These are phyloP conservation scores for Dasysyrphus tricinctus DNA, from an alignment of 2,888 invertebrate species.

Conservation along the genomic window DNA sequence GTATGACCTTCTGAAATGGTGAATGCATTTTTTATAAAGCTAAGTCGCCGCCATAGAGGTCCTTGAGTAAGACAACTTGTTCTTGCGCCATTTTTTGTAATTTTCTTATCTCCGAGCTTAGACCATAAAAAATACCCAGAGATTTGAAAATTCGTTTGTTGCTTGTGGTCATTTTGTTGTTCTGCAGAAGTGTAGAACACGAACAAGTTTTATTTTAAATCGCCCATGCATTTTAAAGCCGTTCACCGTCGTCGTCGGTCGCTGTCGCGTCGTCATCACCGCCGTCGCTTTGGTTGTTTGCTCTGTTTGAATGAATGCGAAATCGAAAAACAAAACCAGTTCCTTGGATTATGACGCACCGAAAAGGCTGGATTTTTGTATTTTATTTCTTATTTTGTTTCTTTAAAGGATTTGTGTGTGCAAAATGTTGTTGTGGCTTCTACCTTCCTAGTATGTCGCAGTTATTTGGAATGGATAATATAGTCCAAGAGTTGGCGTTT, in stretches of 20 bases:
- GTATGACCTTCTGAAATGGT: slow-evolving; percentile 30
- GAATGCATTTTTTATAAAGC: slow-evolving; percentile 5
- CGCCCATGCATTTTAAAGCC: slow-evolving; percentile 47
- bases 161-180: slow-evolving; percentile 7
- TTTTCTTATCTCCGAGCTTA: slow-evolving; percentile 38
- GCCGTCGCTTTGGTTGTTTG: background rate
- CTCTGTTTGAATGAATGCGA: slow-evolving; percentile 59
- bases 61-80: slow-evolving; percentile 61
- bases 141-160: slow-evolving; percentile 38
- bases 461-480: slow-evolving; percentile 11
- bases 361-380: slow-evolving; percentile 1
- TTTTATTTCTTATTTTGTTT: slow-evolving; percentile 3
- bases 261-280: background rate
- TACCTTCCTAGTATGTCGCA: slow-evolving; percentile 21
- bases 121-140: slow-evolving; percentile 54
- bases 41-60: slow-evolving; percentile 41
- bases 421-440: background rate
- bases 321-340: slow-evolving; percentile 69
- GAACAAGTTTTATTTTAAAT: slow-evolving; percentile 59
- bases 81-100: background rate
- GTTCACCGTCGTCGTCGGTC: background rate
- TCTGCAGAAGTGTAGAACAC: slow-evolving; percentile 11
- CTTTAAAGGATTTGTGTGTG: slow-evolving; percentile 42
- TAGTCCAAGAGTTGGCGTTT: background rate
- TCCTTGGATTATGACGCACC: slow-evolving; percentile 69